These are phyloP conservation scores for Noctua pronuba DNA, from an alignment of 2,888 invertebrate genomes.

Conservation along the genomic window DNA sequence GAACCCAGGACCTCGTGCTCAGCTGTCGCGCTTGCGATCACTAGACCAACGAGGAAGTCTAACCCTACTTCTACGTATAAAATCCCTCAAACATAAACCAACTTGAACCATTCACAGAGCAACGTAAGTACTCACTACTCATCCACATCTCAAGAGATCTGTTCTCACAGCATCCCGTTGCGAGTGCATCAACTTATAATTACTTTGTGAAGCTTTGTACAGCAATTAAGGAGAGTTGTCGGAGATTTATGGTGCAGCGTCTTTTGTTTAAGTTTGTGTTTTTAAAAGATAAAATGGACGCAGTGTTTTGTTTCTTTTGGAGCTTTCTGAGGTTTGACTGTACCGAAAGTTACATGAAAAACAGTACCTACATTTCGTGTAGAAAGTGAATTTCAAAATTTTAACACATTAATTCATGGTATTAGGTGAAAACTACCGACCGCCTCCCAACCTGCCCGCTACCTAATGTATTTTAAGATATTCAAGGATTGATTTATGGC, in stretches of 20 bases:
- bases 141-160: constrained; percentile 16
- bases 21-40: neutral
- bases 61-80: neutral
- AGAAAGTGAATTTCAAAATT: neutral
- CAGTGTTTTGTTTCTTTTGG: neutral
- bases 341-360: neutral
- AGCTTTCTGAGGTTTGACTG: neutral
- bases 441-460: neutral
- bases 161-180: constrained; percentile 28
- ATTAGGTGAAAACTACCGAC: neutral
- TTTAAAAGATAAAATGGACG: constrained; percentile 8
- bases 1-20: neutral
- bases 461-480: neutral
- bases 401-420: neutral
- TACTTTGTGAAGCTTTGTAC: constrained; percentile 27
- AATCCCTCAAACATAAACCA: neutral
- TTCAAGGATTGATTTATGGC: neutral
- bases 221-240: constrained; percentile 8
- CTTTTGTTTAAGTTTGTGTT: constrained; percentile 25
- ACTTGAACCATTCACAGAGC: constrained; percentile 5
- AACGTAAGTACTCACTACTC: neutral
- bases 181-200: constrained; percentile 37
- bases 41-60: neutral
- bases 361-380: neutral
- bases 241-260: constrained; percentile 11